These are phyloP conservation scores for Athalia circularis DNA, from an alignment of 2,888 invertebrate genomes.

Conservation along the genomic window DNA sequence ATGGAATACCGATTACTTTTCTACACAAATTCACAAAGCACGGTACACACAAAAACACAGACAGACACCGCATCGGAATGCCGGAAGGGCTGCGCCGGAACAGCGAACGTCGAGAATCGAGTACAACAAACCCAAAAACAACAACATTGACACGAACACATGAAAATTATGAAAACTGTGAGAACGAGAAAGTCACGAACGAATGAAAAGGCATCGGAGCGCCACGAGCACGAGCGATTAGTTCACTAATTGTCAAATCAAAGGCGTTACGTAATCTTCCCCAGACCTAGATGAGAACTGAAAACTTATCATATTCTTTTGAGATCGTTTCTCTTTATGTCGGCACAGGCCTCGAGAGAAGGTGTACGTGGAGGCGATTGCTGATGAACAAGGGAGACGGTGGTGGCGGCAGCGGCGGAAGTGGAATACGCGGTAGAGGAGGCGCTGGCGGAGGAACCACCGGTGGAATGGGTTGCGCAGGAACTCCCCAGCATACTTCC, in stretches of 20 bases:
- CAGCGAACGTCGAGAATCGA: too few relatives aligned
- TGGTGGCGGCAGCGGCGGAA: slow-evolving; percentile 58
- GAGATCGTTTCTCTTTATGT: background rate
- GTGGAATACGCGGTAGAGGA: too few relatives aligned
- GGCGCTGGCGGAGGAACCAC: slow-evolving; percentile 42
- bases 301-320: background rate
- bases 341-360: slow-evolving; percentile 77
- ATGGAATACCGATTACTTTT: slow-evolving; percentile 7
- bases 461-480: slow-evolving; percentile 59
- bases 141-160: too few relatives aligned
- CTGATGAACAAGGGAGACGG: slow-evolving; percentile 72
- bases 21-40: background rate
- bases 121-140: too few relatives aligned
- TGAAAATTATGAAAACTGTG: too few relatives aligned
- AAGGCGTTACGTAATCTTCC: too few relatives aligned
- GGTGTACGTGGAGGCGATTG: slow-evolving; percentile 86
- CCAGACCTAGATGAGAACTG: too few relatives aligned
- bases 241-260: too few relatives aligned
- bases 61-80: background rate
- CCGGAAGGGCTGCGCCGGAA: too few relatives aligned
- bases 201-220: too few relatives aligned
- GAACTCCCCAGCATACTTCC: slow-evolving; percentile 82
- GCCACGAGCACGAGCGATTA: too few relatives aligned
- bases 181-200: too few relatives aligned
- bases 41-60: background rate